Base-by-base conservation (phyloP, 2,888 invertebrate genomes). In the Rhynchonema sp. region DNA sequence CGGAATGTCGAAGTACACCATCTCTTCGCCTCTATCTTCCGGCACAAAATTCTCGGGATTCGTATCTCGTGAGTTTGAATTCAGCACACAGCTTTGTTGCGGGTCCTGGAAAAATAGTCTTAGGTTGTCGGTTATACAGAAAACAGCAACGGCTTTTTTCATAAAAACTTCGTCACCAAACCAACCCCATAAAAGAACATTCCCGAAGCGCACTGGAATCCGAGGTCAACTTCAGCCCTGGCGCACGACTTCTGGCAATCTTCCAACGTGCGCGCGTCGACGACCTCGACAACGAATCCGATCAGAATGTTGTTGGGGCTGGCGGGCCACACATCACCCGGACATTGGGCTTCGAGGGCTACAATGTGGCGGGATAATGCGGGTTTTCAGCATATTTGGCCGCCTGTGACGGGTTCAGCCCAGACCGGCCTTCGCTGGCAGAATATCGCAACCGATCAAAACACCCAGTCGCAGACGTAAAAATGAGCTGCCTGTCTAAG, bases 1-100 rank as follows among this genome's bases (percentile, higher is more conserved):
- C 25, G 54, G 54, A 27, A 65, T 55, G 83, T 65, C 65, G 29
- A 64, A 62, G 60, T 65, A 65, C 38, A 65, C 30, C 64, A 65
- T 64, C 26, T 58, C 56, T 17, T 64, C 64, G 23, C 63, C 62
- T 49, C 57, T 56, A 55, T 65, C 66, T 58, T 66, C 66, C 26
- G 57, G 58, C n/a, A 67, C 65, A 60, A 66, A 66, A 26, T 62
- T 61, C 17, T 66, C 64, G 1, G 66, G 62, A 52, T 61, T 60
- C 20, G 63, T 63, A 46, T 59, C 58, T 46, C 63, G 55, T 55
- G 60, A 63, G 49, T 66, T 63, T 27, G 64, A 58, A 55, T 66
- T 66, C 30, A 66, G 60, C 38, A 66, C 58, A 59, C 66, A 66
- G 58, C 66, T 66, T 62, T 65, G 66, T n/a, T 64, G 63, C 9